These are phyloP conservation scores for Nomada flava DNA, from an alignment of 2,888 invertebrate species.

Conservation along the genomic window DNA sequence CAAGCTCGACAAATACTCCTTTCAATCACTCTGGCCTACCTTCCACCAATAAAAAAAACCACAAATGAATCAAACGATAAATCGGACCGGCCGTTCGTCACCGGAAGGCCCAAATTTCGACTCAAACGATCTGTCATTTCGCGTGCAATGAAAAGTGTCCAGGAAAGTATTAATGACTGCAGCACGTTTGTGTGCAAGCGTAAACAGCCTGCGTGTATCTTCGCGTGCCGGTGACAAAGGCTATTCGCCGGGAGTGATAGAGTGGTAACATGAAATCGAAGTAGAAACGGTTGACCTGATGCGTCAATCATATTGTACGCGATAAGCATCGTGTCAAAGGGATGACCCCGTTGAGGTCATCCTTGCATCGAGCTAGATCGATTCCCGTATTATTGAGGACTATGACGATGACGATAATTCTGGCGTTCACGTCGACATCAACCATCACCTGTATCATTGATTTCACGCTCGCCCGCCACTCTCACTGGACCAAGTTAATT, in stretches of 20 bases:
- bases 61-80: background rate
- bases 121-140: background rate
- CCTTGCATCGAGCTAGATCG: constrained; percentile 60
- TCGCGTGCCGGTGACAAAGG: constrained; percentile 37
- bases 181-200: background rate
- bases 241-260: constrained; percentile 46
- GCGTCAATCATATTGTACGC: constrained; percentile 52
- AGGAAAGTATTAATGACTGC: constrained; percentile 2
- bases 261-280: constrained; percentile 59
- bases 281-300: constrained; percentile 55
- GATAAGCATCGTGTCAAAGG: constrained; percentile 71
- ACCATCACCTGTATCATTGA: constrained; percentile 47
- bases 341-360: constrained; percentile 50
- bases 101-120: background rate
- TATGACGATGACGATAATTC: constrained; percentile 64
- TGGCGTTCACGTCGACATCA: constrained; percentile 45
- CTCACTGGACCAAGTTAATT: constrained; percentile 39
- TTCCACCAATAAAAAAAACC: background rate
- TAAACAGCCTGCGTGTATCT: constrained; percentile 18
- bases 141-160: background rate
- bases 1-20: too few relatives aligned
- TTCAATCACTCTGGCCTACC: too few relatives aligned
- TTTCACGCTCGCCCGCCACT: constrained; percentile 47
- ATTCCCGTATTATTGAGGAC: constrained; percentile 53
- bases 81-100: background rate